Evolutionary conservation across 2,888 invertebrate genomes (phyloP), one percentile per base, ranked within the genome.

Genomic region (Pocota personata): DNA sequence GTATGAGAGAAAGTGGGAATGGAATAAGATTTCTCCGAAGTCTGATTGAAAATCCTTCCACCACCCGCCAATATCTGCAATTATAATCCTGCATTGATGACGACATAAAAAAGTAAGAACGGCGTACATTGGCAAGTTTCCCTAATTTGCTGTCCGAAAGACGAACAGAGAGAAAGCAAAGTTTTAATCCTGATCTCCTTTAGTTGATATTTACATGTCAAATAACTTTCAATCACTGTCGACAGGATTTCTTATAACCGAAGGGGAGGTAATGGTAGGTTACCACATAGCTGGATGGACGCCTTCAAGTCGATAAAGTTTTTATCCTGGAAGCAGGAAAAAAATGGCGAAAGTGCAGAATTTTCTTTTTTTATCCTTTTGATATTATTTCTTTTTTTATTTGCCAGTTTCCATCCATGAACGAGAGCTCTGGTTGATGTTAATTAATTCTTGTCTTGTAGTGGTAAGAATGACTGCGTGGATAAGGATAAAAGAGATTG

Each of bases 401-500:
- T 21, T 32, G 50, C n/a, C n/a, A n/a, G n/a, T n/a, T 37, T 27
- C 16, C 12, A 10, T 50, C 60, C 27, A n/a, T 32, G 27, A 24
- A 46, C n/a, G 27, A 24, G 57, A n/a, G n/a, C 52, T 46, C 48
- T 64, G 71, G 57, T 84, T 80, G 88, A 89, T 90, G 91, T 91
- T 91, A 91, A 91, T 91, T 91, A 91, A 91, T 91, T 92, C 91
- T 89, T 90, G 90, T 91, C 88, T 91, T 91, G 89, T 90, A 91
- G 90, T 67, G 82, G 80, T 82, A 82, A 86, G 62, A 80, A 80
- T 80, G 66, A 35, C 57, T 80, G 60, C 30, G 35, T 37, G 71
- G 71, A 52, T 21, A 19, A n/a, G 40, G 30, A n/a, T 58, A 21
- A n/a, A 24, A 14, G 12, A 32, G 46, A 6, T 55, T 35, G 14